These are phyloP conservation scores for Rhizomys pruinosus DNA, from an alignment of 2,113 vertebrate genomes.

Conservation along the genomic window DNA sequence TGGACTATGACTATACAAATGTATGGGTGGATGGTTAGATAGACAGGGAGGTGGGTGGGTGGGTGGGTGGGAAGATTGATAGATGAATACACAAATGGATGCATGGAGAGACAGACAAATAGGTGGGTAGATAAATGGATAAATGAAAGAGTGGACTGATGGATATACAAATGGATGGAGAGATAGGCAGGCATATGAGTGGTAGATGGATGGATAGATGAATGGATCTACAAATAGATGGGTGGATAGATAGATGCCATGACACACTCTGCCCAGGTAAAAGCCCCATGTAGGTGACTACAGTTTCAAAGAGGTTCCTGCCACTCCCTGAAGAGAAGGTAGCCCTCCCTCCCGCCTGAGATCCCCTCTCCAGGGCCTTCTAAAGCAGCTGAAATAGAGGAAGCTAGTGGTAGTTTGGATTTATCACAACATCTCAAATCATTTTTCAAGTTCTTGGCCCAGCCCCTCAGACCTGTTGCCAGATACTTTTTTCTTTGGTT, in stretches of 20 bases:
- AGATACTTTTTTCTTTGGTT: constrained; percentile 61
- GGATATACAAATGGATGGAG: too few relatives aligned
- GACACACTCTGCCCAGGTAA: neutral
- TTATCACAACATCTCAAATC: constrained; percentile 67
- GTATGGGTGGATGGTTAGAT: neutral
- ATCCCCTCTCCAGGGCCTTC: neutral
- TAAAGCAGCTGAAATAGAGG: neutral
- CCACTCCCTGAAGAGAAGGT: neutral
- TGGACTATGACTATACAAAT: neutral
- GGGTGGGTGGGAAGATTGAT: neutral
- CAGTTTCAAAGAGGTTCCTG: neutral
- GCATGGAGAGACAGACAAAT: neutral
- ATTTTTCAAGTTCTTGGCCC: constrained; percentile 74
- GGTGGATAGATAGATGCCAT: neutral
- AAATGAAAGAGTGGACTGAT: neutral
- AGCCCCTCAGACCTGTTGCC: constrained; percentile 52
- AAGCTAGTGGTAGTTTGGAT: constrained; percentile 46
- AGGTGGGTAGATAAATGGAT: neutral
- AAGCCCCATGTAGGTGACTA: neutral
- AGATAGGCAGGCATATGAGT: too few relatives aligned
- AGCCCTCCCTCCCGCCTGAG: neutral
- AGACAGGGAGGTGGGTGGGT: neutral
- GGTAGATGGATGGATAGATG: neutral
- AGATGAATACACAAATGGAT: neutral
- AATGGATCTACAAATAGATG: neutral